A percentile compares a stretch with the other conserved stretches of the same genome.
Evolutionary conservation across 2,888 invertebrate genomes (phyloP).

Genomic region (Dasypolia templi): DNA sequence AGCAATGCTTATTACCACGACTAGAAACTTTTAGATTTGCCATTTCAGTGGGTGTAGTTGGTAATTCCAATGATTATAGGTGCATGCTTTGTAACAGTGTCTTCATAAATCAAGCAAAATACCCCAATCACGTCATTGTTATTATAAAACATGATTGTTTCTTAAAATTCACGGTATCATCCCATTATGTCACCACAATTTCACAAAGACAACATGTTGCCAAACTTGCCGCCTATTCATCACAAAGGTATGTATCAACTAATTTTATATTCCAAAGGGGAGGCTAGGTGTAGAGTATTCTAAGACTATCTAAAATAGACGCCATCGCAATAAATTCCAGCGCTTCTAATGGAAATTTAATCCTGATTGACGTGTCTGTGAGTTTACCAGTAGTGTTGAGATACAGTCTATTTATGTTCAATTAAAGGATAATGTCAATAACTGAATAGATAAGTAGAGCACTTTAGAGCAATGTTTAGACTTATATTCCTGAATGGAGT

Average conservation of each 20-base stretch:
- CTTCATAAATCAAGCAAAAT: neutral
- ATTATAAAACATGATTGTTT: neutral
- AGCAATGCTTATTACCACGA: neutral
- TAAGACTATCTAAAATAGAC: slow-evolving; percentile 44
- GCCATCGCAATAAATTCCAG: slow-evolving; percentile 29
- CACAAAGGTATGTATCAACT: slow-evolving; percentile 32
- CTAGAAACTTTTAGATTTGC: neutral
- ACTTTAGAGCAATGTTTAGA: neutral
- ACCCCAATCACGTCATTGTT: neutral
- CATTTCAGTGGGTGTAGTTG: neutral
- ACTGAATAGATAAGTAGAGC: neutral
- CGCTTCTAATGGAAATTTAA: slow-evolving; percentile 44
- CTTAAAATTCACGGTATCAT: neutral
- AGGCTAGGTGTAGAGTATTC: slow-evolving; percentile 46
- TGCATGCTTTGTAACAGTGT: neutral
- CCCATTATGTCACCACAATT: neutral
- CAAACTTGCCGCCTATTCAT: neutral
- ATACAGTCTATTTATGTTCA: neutral
- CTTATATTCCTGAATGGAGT: neutral
- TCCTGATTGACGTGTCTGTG: slow-evolving; percentile 27
- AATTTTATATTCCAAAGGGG: slow-evolving; percentile 57
- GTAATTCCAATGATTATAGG: neutral
- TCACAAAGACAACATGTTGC: too few relatives aligned
- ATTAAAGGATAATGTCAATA: slow-evolving; percentile 1
- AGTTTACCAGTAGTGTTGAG: neutral